These are phyloP conservation scores for Peromyscus aztecus DNA, from an alignment of 2,797 vertebrate genomes.

Conservation along the genomic window DNA sequence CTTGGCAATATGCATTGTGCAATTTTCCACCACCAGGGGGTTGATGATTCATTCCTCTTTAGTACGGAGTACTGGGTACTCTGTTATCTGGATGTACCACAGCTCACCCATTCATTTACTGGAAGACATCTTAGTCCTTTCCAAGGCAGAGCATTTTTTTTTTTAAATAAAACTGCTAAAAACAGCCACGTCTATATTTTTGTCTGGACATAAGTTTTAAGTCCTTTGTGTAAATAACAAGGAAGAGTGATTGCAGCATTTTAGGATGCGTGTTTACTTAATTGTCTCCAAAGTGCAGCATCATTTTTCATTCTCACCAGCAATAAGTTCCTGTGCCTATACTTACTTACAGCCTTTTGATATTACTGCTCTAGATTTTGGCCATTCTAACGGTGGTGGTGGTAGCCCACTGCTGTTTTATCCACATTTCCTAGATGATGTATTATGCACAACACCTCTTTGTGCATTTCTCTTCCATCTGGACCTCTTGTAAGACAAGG, in stretches of 20 bases:
- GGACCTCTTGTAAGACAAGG: background rate
- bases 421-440: background rate
- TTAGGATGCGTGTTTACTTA: background rate
- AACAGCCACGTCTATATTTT: background rate
- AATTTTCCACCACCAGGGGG: background rate
- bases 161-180: constrained; percentile 31
- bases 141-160: background rate
- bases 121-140: background rate
- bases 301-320: background rate
- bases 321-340: background rate
- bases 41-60: background rate
- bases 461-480: background rate
- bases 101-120: background rate
- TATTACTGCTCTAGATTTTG: background rate
- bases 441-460: background rate
- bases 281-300: background rate
- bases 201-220: background rate
- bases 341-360: background rate
- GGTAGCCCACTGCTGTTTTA: background rate
- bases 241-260: background rate
- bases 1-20: background rate
- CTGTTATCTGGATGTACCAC: background rate
- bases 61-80: background rate
- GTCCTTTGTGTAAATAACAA: background rate
- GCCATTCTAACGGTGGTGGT: background rate